Conservation (phyloP, 2,888 invertebrate genomes). For the Epiblema foenella region DNA sequence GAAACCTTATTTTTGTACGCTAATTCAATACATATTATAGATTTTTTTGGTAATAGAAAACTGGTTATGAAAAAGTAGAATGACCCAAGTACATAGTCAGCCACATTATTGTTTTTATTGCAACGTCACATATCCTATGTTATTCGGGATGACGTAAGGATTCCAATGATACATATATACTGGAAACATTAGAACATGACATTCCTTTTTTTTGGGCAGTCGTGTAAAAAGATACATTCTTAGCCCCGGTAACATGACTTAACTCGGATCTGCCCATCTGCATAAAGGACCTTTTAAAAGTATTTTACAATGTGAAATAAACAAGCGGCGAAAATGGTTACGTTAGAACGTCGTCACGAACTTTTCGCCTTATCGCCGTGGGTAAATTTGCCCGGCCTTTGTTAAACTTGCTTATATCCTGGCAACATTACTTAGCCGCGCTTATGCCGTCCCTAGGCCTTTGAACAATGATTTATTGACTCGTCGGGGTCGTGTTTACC, state of each 20-base stretch:
- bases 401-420: slow-evolving; percentile 66
- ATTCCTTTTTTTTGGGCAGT: too few species aligned
- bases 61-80: too few species aligned
- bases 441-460: slow-evolving; percentile 61
- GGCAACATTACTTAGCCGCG: slow-evolving; percentile 70
- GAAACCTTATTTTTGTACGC: too few species aligned
- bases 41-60: too few species aligned
- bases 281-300: slow-evolving; percentile 34
- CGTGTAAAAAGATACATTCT: background rate
- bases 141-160: too few species aligned
- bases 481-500: slow-evolving; percentile 66
- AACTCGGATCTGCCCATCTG: slow-evolving; percentile 15
- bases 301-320: slow-evolving; percentile 38
- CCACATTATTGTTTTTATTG: too few species aligned
- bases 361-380: slow-evolving; percentile 46
- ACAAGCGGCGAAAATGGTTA: slow-evolving; percentile 45
- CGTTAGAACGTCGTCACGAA: slow-evolving; percentile 40
- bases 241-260: background rate
- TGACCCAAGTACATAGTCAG: too few species aligned
- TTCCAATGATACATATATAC: too few species aligned
- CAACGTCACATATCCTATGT: too few species aligned
- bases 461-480: slow-evolving; percentile 75
- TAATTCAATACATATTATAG: too few species aligned
- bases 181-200: too few species aligned
- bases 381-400: slow-evolving; percentile 53